phyloP scores from a whole-genome alignment of 1,140 invertebrate species.

The Papilio glaucus region DNA sequence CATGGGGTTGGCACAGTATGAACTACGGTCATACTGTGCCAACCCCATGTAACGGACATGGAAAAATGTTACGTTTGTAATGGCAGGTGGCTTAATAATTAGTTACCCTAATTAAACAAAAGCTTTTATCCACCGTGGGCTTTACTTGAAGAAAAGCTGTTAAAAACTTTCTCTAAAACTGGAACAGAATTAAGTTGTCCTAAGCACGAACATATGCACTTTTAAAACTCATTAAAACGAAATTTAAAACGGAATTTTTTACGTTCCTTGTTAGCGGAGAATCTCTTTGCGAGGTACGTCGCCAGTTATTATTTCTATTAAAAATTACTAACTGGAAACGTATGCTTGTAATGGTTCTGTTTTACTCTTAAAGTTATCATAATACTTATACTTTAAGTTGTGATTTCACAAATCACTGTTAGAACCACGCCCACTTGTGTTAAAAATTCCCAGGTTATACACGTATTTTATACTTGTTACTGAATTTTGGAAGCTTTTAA shows the following conservation, averaged over 20 bases:
- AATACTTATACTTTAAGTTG: neutral
- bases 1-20: too few relatives aligned
- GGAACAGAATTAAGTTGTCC: constrained; percentile 10
- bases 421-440: neutral
- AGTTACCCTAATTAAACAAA: neutral
- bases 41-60: too few relatives aligned
- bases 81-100: too few relatives aligned
- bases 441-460: neutral
- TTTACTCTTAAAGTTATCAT: neutral
- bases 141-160: neutral
- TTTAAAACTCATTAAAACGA: constrained; percentile 17
- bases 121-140: neutral
- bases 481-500: too few relatives aligned
- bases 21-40: too few relatives aligned
- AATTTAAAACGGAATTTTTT: constrained; percentile 20
- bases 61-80: too few relatives aligned
- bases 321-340: neutral
- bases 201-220: constrained; percentile 18
- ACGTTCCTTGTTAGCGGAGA: constrained; percentile 10
- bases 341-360: neutral
- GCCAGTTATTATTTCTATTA: constrained; percentile 3
- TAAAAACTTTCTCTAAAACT: neutral
- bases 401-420: neutral
- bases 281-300: neutral
- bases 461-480: too few relatives aligned